These are phyloP conservation scores for Leuctra nigra DNA, from an alignment of 2,888 invertebrate species.

Conservation along the genomic window DNA sequence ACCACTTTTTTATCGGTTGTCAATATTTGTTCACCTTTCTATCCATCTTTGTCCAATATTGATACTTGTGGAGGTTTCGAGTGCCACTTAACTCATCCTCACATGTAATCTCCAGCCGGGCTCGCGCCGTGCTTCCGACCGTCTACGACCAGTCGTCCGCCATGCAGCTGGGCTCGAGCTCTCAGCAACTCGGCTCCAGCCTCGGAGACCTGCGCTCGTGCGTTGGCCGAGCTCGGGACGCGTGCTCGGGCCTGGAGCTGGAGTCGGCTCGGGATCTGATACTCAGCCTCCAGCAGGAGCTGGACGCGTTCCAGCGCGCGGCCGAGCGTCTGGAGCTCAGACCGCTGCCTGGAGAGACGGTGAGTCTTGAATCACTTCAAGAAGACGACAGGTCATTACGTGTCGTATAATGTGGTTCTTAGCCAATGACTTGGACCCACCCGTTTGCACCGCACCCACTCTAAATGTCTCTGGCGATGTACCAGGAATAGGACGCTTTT, in stretches of 20 bases:
- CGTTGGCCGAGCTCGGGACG: conserved; percentile 56
- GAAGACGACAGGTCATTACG: no score
- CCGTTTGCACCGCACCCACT: no score
- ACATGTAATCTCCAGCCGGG: conserved; percentile 46
- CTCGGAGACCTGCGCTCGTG: conserved; percentile 58
- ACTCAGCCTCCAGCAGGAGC: conserved; percentile 68
- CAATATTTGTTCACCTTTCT: no score
- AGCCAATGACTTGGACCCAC: no score
- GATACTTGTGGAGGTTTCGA: no score
- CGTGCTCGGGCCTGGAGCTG: conserved; percentile 70
- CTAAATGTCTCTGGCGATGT: no score
- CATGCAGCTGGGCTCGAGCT: conserved; percentile 62
- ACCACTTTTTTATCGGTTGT: no score
- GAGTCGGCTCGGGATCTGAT: conserved; percentile 78
- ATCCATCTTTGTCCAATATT: no score
- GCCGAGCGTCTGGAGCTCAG: conserved; percentile 63
- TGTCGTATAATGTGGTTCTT: no score
- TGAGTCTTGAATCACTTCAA: no score
- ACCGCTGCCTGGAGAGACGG: conserved; percentile 81
- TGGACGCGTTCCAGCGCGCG: conserved; percentile 72
- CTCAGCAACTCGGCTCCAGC: conserved; percentile 59
- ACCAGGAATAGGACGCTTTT: no score
- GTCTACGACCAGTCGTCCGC: conserved; percentile 70
- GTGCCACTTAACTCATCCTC: no score
- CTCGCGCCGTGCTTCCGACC: conserved; percentile 74